A percentile compares a stretch with the other conserved stretches of the same genome.
phyloP scores from a whole-genome alignment of 92 coral and sea anemone species.

The Zoanthus gigantus region DNA sequence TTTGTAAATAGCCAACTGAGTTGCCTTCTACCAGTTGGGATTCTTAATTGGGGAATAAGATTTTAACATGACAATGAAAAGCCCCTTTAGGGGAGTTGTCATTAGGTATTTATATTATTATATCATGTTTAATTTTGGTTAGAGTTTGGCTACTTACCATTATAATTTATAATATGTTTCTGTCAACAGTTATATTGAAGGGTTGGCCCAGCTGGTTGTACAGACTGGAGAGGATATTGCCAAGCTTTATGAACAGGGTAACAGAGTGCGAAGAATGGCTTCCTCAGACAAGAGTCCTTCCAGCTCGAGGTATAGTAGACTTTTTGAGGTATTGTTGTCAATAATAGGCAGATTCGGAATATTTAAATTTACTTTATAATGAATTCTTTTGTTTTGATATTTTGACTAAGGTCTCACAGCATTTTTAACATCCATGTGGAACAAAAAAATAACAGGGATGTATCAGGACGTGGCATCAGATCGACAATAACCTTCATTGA shows the following conservation, averaged over 20 bases:
- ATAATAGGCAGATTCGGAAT: no score
- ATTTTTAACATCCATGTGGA: constrained; percentile 87
- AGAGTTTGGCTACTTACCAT: neutral
- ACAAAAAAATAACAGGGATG: constrained; percentile 80
- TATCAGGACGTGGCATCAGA: constrained; percentile 75
- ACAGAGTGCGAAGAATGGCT: constrained; percentile 90
- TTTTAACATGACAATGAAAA: no score
- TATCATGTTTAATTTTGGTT: neutral
- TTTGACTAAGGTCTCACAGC: constrained; percentile 78
- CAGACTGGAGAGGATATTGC: constrained; percentile 90
- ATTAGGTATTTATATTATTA: no score
- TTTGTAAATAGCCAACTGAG: no score
- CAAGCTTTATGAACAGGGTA: constrained; percentile 95
- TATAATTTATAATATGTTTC: neutral
- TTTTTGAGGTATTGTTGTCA: neutral
- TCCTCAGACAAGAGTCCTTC: constrained; percentile 88
- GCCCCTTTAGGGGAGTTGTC: no score
- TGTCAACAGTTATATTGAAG: constrained; percentile 85
- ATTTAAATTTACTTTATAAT: no score
- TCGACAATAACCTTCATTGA: constrained; percentile 84
- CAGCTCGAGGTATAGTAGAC: constrained; percentile 71
- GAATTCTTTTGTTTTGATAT: neutral
- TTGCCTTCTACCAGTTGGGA: no score
- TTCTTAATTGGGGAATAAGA: no score
- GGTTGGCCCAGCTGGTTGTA: constrained; percentile 92